Evolutionary conservation across 2,113 vertebrate species (phyloP).

Genomic region (Maccullochella peelii): DNA sequence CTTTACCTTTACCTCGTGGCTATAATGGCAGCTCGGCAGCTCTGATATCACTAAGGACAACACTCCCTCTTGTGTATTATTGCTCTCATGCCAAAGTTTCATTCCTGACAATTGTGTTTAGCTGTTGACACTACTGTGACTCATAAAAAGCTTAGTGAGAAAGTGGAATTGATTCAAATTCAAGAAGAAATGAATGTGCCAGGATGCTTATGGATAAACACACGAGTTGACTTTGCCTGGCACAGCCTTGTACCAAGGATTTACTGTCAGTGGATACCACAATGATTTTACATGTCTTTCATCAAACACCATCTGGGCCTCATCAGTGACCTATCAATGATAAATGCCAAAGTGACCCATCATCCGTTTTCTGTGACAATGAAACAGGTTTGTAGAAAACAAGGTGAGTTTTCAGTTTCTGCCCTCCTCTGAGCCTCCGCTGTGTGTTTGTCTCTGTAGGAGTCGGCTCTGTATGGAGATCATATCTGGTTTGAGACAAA

Average conservation of each 20-base stretch:
- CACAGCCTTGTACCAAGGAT: not conserved
- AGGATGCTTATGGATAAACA: not conserved
- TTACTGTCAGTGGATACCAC: not conserved
- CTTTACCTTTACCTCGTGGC: not conserved
- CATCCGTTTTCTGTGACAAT: not conserved
- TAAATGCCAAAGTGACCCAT: not conserved
- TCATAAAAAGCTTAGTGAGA: not conserved
- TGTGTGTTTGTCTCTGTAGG: slow-evolving; percentile 79
- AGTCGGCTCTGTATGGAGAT: slow-evolving; percentile 91
- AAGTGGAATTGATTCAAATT: not conserved
- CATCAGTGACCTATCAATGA: not conserved
- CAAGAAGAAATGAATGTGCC: not conserved
- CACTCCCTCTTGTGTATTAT: not conserved
- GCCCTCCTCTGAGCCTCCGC: not conserved
- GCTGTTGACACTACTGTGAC: not conserved
- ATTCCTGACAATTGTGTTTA: not conserved
- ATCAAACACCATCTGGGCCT: not conserved
- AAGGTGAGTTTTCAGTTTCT: not conserved
- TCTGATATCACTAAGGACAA: not conserved
- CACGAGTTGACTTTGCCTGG: not conserved
- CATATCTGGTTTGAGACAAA: slow-evolving; percentile 97
- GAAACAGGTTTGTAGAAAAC: not conserved
- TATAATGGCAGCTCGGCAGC: not conserved
- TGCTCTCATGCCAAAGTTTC: not conserved
- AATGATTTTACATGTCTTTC: not conserved